Evolutionary conservation across 1,140 invertebrate species (phyloP).

Genomic region (Saccostrea cuccullata): DNA sequence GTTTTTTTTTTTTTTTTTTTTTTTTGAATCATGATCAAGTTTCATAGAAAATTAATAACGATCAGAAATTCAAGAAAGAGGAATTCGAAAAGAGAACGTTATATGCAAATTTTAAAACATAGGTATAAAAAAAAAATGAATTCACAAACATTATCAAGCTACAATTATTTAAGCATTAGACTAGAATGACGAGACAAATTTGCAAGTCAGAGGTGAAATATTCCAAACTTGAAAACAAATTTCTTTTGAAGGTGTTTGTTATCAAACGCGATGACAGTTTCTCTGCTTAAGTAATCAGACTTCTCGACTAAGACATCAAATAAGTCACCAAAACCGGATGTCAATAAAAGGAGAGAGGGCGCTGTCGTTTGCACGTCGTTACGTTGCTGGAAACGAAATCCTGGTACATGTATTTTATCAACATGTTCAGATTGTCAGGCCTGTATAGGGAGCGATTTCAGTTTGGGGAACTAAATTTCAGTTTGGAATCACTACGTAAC

Average conservation of each 20-base stretch:
- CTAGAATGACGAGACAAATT: background rate
- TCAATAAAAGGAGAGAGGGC: background rate
- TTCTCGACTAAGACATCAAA: background rate
- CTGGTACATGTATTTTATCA: background rate
- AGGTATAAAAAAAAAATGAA: too few relatives aligned
- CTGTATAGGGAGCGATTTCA: background rate
- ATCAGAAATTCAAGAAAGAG: too few relatives aligned
- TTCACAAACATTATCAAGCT: too few relatives aligned
- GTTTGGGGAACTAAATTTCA: too few relatives aligned
- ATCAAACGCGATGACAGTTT: background rate
- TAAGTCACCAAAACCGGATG: background rate
- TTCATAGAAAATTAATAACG: too few relatives aligned
- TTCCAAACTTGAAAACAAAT: constrained; percentile 3
- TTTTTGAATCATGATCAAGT: too few relatives aligned
- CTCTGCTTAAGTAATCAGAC: constrained; percentile 1
- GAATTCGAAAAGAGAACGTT: too few relatives aligned
- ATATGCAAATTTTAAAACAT: too few relatives aligned
- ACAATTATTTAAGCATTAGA: background rate
- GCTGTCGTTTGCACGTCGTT: background rate
- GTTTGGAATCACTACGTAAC: too few relatives aligned
- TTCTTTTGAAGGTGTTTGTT: constrained; percentile 25
- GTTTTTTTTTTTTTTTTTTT: too few relatives aligned
- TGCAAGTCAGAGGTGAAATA: background rate
- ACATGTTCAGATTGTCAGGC: background rate
- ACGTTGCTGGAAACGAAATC: background rate